Base-by-base conservation (phyloP, 2,113 vertebrate genomes). In the Climacteris rufus region DNA sequence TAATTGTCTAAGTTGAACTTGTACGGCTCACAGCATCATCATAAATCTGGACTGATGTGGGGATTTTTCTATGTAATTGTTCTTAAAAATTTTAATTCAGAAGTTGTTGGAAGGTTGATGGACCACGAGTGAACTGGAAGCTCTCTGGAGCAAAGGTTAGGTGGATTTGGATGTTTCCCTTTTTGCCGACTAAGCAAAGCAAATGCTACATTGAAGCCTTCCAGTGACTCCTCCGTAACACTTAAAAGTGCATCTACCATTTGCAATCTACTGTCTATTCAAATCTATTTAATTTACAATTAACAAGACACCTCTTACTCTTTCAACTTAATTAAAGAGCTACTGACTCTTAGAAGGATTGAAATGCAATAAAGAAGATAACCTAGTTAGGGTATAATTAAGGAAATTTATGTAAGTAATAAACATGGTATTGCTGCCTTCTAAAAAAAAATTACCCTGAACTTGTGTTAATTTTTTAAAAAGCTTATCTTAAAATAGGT, bases 281-380 rank as follows among this genome's bases (percentile, higher is more conserved):
- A 97, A 97, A 96, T 95, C 84, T 96, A 95, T 97, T 98, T 98
- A 97, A 97, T 96, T 97, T 97, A 97, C 96, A 97, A 97, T 98
- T 98, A 98, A 98, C 97, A 95, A 98, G 97, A 95, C 94, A 97
- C 95, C 94, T 98, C 96, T 97, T 97, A 80, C 96, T 97, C 91
- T 96, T 94, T 80, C 95, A 94, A 98, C 91, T 97, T 98, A 98
- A 98, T 98, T 98, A 97, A 97, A 96, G 93, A 95, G 89, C 91
- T 97, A 95, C 89, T 94, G 95, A 96, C 94, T 98, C 96, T 97
- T 97, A 96, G 92, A 97, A 96, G 82, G 92, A 96, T 96, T 97
- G 97, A 97, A 98, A 98, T 89, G 95, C 94, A 96, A 97, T 97
- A 97, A 98, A 97, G 96, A 97, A 97, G 97, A 97, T 98, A 98